Conservation (phyloP, 2,888 invertebrate genomes). For the Drosophila subsilvestris region DNA sequence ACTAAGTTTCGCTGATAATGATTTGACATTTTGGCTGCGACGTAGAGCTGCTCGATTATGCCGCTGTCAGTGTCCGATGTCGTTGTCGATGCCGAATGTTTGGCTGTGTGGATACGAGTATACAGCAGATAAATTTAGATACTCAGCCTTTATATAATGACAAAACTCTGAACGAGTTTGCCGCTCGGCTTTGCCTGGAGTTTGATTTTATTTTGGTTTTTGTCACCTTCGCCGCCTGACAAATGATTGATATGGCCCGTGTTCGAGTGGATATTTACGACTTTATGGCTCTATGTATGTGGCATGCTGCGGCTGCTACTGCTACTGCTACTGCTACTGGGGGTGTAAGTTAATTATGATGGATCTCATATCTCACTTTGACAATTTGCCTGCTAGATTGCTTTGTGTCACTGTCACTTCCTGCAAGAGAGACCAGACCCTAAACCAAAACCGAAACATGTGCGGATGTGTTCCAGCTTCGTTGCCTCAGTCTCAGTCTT, state of each 20-base stretch:
- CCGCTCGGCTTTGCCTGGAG: slow-evolving; percentile 25
- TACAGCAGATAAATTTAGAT: slow-evolving; percentile 36
- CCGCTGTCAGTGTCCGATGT: slow-evolving; percentile 28
- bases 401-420: slow-evolving; percentile 51
- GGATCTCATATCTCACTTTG: slow-evolving; percentile 16
- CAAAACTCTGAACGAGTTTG: slow-evolving; percentile 41
- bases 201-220: slow-evolving; percentile 51
- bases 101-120: background rate
- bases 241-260: slow-evolving; percentile 66
- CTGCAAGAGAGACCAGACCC: slow-evolving; percentile 38
- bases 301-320: slow-evolving; percentile 37
- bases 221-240: slow-evolving; percentile 53
- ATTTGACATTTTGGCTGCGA: slow-evolving; percentile 34
- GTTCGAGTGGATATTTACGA: slow-evolving; percentile 21
- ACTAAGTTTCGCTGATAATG: slow-evolving; percentile 46
- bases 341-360: slow-evolving; percentile 34
- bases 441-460: slow-evolving; percentile 5
- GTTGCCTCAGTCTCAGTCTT: slow-evolving; percentile 50
- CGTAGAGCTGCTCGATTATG: slow-evolving; percentile 21
- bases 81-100: slow-evolving; percentile 12
- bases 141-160: slow-evolving; percentile 39
- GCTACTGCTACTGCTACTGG: slow-evolving; percentile 37
- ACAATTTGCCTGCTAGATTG: slow-evolving; percentile 30
- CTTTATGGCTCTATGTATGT: slow-evolving; percentile 28
- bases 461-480: slow-evolving; percentile 36